phyloP scores from a whole-genome alignment of 2,797 vertebrate species.

The Xerus rutilus region DNA sequence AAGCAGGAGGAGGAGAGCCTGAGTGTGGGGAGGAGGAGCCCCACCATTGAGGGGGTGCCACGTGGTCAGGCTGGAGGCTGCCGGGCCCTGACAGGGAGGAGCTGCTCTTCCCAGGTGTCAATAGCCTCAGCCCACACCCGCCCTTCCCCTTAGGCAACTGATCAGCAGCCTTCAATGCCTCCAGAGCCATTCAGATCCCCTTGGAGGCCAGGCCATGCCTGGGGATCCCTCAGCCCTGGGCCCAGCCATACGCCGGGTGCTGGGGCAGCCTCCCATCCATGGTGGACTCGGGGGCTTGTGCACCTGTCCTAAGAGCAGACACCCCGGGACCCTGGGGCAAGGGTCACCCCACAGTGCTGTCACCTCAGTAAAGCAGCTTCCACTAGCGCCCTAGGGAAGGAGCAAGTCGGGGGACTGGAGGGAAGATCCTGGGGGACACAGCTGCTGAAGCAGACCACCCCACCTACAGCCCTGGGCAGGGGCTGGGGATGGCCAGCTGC shows the following conservation, averaged over 20 bases:
- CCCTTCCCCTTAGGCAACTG: rapidly evolving
- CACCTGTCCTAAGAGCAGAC: background rate
- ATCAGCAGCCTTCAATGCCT: rapidly evolving
- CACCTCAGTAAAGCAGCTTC: background rate
- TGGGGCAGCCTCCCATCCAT: background rate
- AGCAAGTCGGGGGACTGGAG: too few relatives aligned
- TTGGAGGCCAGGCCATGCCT: too few relatives aligned
- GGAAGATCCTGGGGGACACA: too few relatives aligned
- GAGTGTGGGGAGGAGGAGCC: too few relatives aligned
- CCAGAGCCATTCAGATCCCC: background rate
- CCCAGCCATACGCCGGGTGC: background rate
- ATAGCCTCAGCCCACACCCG: rapidly evolving
- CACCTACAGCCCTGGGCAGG: background rate
- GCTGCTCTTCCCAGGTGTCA: background rate
- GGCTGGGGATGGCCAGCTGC: rapidly evolving
- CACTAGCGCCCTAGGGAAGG: background rate
- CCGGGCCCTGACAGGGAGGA: background rate
- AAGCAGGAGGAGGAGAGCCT: background rate
- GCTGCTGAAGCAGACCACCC: background rate
- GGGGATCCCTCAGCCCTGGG: too few relatives aligned
- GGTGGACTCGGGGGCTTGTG: background rate
- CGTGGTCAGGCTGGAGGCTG: rapidly evolving
- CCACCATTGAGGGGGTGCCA: background rate
- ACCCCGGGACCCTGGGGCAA: background rate
- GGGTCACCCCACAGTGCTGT: background rate